Evolutionary conservation across 35 echinoderm and acorn worm species (phyloP), one percentile per base, ranked within the genome.

Genomic region (Patiria miniata): DNA sequence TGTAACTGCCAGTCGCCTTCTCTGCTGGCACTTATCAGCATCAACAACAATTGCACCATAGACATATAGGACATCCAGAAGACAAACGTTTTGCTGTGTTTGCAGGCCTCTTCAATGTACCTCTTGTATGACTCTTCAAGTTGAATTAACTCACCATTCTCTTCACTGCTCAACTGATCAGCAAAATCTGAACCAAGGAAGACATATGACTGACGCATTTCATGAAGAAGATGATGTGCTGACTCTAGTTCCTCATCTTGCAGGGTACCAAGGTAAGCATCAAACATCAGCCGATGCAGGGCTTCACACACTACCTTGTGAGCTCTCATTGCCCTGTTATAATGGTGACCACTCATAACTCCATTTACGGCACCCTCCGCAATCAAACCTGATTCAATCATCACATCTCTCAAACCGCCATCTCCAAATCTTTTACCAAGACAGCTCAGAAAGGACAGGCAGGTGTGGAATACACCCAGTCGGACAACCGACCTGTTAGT

Each of bases 401-500:
- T 21, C 50, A 94, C 81, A 77, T 92, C 86, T 32, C 80, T 39
- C 26, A 96, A 83, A 38, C 94, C 90, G 65, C 77, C 89, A 91
- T 95, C 93, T 40, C 60, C 51, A 76, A 91, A 95, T 22, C 90
- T 78, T 40, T 92, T 92, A 28, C 89, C 86, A 61, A 96, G 92
- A 16, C 73, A 80, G 8, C 73, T 55, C 33, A 94, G 61, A 38
- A 79, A 78, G 40, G 77, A 54, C 77, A 86, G 73, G 0, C 17
- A 57, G 1, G 44, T 94, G 52, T 94, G 93, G 60, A 94, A 87
- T 1, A 17, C 69, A 34, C 92, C 92, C 29, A 89, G 40, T 68
- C 82, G 15, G 5, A 89, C 36, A 23, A 94, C 92, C 7, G 40
- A 39, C 22, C 87, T 36, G 26, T 88, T 52, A 8, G 9, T 52